Evolutionary conservation across 2,888 invertebrate species (phyloP).

Genomic region (Parnassius orleans): DNA sequence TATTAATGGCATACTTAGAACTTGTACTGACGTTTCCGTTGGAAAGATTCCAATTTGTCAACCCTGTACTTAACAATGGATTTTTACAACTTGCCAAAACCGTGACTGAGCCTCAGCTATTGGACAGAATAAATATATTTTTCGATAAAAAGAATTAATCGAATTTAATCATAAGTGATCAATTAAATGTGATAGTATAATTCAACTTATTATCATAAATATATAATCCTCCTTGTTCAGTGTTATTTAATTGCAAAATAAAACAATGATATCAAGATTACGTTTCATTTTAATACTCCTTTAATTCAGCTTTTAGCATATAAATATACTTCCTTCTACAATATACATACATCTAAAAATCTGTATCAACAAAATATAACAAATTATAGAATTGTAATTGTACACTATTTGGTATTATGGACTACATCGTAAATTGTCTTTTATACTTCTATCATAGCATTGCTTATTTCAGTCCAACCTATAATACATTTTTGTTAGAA

Average conservation of each 20-base stretch:
- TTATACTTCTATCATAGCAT: conserved; percentile 55
- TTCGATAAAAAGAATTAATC: conserved; percentile 75
- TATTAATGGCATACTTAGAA: conserved; percentile 92
- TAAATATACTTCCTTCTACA: conserved; percentile 38
- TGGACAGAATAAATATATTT: conserved; percentile 77
- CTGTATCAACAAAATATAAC: conserved; percentile 58
- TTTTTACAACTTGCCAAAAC: conserved; percentile 70
- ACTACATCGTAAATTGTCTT: conserved; percentile 67
- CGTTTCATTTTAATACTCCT: conserved; percentile 52
- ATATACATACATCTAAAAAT: conserved; percentile 44
- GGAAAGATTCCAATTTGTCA: conserved; percentile 79
- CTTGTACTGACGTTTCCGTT: conserved; percentile 84
- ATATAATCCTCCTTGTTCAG: conserved; percentile 66
- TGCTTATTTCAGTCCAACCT: conserved; percentile 56
- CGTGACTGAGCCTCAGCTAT: conserved; percentile 70
- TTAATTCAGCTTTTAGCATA: conserved; percentile 39
- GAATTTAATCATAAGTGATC: conserved; percentile 68
- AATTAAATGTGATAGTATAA: conserved; percentile 61
- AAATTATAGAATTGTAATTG: conserved; percentile 47
- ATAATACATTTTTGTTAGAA: conserved; percentile 24
- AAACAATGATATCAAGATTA: conserved; percentile 55
- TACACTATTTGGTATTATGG: conserved; percentile 67
- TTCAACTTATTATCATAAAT: conserved; percentile 43
- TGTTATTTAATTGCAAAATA: conserved; percentile 68
- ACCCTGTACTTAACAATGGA: conserved; percentile 67